Evolutionary conservation across 2,888 invertebrate genomes (phyloP), one percentile per base, ranked within the genome.

Genomic region (Hypolimnas misippus): DNA sequence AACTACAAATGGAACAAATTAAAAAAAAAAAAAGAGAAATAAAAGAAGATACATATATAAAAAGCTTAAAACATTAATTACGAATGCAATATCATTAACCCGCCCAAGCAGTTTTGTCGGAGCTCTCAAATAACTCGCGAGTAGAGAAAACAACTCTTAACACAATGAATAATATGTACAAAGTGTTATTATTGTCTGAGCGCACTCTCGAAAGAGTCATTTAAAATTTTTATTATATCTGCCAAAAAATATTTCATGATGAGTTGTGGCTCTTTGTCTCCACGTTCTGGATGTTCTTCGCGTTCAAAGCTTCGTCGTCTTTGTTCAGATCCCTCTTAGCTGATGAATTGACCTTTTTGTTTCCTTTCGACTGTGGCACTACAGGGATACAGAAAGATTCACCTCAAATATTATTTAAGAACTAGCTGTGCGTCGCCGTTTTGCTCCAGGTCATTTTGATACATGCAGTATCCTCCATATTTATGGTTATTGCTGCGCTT

Each of bases 221-320:
- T 64, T 67, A 58, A 67, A 58, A 50, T 53, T 58, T 62, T 64
- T 67, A 63, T 54, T 63, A 62, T 56, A 64, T 59, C 64, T 58
- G 62, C 66, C 66, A 62, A 59, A 67, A 25, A 67, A 67, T 67
- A 63, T 66, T 64, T 64, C 46, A 67, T 33, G 66, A 67, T 55
- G 65, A 62, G 54, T 62, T 62, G 65, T 58, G 55, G 62, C 16
- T 25, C 64, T 64, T 64, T 66, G 66, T 66, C 56, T 64, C 57
- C 19, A 2, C 21, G 21, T 57, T n/a, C 49, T 57, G 57, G 44
- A 58, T 60, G 55, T 55, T 61, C 54, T 58, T 64, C 46, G 58
- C 44, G 55, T 33, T 62, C 52, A 33, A 49, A 58, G 57, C 44
- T 54, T 55, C 12, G 31, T 49, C 38, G 51, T 61, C 60, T 66